phyloP scores from a whole-genome alignment of 2,888 invertebrate species.

The Polyommatus icarus region DNA sequence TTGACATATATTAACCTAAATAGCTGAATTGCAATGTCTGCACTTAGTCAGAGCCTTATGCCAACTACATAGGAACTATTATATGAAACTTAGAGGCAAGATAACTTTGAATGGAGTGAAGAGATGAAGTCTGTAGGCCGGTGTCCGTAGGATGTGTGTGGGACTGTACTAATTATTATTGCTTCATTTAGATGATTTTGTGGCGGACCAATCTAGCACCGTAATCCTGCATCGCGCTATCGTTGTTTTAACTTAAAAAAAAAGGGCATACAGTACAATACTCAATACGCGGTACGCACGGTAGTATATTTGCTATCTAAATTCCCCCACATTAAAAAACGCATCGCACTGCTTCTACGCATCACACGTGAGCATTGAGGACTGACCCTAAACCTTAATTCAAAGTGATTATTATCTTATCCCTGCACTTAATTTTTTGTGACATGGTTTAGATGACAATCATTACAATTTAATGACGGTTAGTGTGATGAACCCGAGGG shows the following conservation, averaged over 20 bases:
- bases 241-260: too few relatives aligned
- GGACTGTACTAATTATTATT: not conserved
- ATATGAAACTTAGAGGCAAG: not conserved
- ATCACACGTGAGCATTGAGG: too few relatives aligned
- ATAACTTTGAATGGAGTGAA: not conserved
- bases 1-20: slow-evolving; percentile 27
- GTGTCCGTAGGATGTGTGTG: not conserved
- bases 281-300: too few relatives aligned
- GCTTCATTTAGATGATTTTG: not conserved
- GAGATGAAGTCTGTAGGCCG: not conserved
- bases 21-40: slow-evolving; percentile 20
- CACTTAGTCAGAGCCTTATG: not conserved
- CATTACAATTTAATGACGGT: not conserved
- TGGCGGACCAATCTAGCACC: not conserved
- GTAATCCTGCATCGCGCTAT: not conserved
- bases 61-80: not conserved
- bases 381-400: not conserved
- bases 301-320: too few relatives aligned
- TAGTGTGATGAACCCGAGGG: not conserved
- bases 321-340: too few relatives aligned
- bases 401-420: not conserved
- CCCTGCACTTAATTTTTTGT: not conserved
- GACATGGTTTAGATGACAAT: not conserved
- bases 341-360: too few relatives aligned
- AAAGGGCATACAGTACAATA: too few relatives aligned